These are phyloP conservation scores for Portunus trituberculatus DNA, from an alignment of 1,140 invertebrate genomes.

Conservation along the genomic window DNA sequence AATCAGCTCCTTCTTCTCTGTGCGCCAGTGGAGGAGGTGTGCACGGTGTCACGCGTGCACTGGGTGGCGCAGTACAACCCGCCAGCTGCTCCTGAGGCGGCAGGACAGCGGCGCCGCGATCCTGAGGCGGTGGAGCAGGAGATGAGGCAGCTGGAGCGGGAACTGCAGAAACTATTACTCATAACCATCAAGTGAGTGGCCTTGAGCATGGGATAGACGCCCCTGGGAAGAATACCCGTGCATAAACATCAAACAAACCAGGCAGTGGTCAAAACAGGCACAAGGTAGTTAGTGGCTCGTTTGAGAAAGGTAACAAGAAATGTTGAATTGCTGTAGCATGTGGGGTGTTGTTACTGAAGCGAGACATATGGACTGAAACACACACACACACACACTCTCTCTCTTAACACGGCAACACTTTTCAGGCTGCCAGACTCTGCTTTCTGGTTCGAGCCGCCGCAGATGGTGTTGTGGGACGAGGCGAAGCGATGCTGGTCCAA, in stretches of 20 bases:
- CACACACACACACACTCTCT: background rate
- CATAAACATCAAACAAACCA: too few relatives aligned
- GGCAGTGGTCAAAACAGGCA: too few relatives aligned
- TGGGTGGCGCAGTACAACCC: conserved; percentile 87
- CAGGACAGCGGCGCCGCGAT: conserved; percentile 84
- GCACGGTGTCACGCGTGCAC: conserved; percentile 84
- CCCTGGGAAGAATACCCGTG: too few relatives aligned
- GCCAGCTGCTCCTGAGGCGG: conserved; percentile 84
- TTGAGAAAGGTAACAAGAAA: too few relatives aligned
- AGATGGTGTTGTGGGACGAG: conserved; percentile 88
- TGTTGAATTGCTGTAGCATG: too few relatives aligned
- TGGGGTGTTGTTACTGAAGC: too few relatives aligned
- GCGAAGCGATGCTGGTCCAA: conserved; percentile 86
- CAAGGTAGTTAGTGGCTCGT: too few relatives aligned
- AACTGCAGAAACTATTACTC: conserved; percentile 87
- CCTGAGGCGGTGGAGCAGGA: conserved; percentile 91
- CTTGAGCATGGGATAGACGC: too few relatives aligned
- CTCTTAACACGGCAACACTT: background rate
- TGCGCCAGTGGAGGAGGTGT: conserved; percentile 85
- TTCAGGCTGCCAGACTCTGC: conserved; percentile 88
- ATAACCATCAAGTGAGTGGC: conserved; percentile 86
- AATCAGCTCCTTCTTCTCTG: background rate
- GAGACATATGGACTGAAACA: too few relatives aligned
- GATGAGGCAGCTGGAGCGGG: conserved; percentile 87
- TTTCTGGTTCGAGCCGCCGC: conserved; percentile 91